Evolutionary conservation across 2,113 vertebrate genomes (phyloP).

Genomic region (Micromys minutus): DNA sequence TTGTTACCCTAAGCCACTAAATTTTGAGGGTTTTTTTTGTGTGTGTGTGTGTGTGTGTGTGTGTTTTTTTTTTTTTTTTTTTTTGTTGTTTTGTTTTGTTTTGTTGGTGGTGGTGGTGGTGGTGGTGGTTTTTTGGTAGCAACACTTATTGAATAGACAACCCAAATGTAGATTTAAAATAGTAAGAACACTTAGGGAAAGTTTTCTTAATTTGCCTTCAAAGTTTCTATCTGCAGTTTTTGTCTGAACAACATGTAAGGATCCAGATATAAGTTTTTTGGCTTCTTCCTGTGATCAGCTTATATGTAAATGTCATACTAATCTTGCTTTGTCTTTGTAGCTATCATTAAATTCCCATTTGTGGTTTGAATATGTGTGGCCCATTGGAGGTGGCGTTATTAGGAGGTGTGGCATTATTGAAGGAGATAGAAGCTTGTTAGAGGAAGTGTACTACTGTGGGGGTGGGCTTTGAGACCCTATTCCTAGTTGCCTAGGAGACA

Average conservation of each 20-base stretch:
- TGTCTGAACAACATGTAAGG: constrained; percentile 4
- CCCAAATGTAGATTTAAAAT: constrained; percentile 5
- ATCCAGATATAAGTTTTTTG: neutral
- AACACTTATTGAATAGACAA: neutral
- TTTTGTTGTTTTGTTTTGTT: too few species aligned
- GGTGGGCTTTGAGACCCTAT: too few species aligned
- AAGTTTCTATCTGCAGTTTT: neutral
- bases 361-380: too few species aligned
- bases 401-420: too few species aligned
- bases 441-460: too few species aligned
- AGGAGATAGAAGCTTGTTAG: too few species aligned
- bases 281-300: neutral
- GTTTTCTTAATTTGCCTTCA: constrained; percentile 31
- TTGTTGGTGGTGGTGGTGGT: too few species aligned
- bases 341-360: neutral
- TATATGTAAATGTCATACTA: constrained; percentile 14
- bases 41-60: too few species aligned
- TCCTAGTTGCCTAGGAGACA: too few species aligned
- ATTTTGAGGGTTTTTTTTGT: too few species aligned
- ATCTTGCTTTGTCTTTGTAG: neutral
- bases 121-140: neutral
- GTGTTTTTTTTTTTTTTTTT: neutral
- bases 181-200: neutral
- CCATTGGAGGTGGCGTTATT: too few species aligned
- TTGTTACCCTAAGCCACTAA: neutral